Conservation (phyloP, 2,888 invertebrate genomes). For the Liposcelis brunnea region DNA sequence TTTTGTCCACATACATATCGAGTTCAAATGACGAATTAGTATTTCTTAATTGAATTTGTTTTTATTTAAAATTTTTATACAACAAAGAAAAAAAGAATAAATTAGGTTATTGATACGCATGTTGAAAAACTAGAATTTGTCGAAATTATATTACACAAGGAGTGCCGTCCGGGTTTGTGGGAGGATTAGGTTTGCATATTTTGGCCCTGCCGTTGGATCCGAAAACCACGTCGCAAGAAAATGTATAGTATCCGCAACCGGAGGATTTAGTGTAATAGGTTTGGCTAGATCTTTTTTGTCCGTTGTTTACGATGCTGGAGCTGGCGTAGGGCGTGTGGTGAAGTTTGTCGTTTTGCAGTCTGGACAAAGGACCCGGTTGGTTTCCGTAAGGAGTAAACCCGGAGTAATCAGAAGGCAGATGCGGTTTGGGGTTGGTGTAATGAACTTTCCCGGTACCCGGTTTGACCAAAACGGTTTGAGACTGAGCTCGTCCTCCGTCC, state of each 20-base stretch:
- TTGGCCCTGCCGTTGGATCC: slow-evolving; percentile 60
- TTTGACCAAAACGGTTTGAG: slow-evolving; percentile 38
- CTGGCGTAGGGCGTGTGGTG: not conserved
- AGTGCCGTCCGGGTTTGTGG: slow-evolving; percentile 56
- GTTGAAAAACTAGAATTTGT: not conserved
- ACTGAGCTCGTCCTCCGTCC: slow-evolving; percentile 42
- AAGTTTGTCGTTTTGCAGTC: slow-evolving; percentile 38
- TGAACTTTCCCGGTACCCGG: slow-evolving; percentile 31
- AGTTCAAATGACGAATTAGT: too few species aligned
- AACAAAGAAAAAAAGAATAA: not conserved
- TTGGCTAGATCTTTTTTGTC: slow-evolving; percentile 54
- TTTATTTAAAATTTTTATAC: too few species aligned
- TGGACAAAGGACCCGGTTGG: slow-evolving; percentile 30
- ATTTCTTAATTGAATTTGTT: too few species aligned
- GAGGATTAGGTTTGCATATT: slow-evolving; percentile 64
- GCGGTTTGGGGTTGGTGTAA: slow-evolving; percentile 15
- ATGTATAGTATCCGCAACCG: slow-evolving; percentile 73
- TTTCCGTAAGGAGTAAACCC: not conserved
- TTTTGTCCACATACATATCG: too few species aligned
- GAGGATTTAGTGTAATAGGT: slow-evolving; percentile 75
- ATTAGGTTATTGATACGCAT: not conserved
- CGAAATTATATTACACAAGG: slow-evolving; percentile 23
- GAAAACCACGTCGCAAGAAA: slow-evolving; percentile 64
- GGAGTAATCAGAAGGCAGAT: slow-evolving; percentile 11
- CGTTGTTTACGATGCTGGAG: slow-evolving; percentile 24